These are phyloP conservation scores for Phoxinus dragarum DNA, from an alignment of 2,797 vertebrate genomes.

Conservation along the genomic window DNA sequence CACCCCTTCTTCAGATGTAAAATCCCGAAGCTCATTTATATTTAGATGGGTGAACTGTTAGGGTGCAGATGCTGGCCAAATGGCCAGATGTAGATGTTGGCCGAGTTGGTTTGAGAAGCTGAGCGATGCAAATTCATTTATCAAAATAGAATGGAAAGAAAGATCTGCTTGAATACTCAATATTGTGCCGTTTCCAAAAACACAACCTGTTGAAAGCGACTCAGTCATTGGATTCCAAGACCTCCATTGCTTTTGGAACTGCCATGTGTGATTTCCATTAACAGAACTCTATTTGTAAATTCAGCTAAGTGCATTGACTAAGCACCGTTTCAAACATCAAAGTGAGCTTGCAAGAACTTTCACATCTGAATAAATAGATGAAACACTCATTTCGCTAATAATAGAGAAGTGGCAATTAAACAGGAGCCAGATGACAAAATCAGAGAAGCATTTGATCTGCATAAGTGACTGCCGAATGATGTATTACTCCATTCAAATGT, in stretches of 20 bases:
- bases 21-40: neutral
- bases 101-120: neutral
- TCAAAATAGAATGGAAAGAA: slow-evolving; percentile 7
- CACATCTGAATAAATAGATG: slow-evolving; percentile 35
- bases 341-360: slow-evolving; percentile 15
- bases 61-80: slow-evolving; percentile 13
- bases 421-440: slow-evolving; percentile 28
- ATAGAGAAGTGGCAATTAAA: slow-evolving; percentile 26
- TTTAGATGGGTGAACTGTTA: slow-evolving; percentile 17
- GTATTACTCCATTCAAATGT: slow-evolving; percentile 41
- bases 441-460: slow-evolving; percentile 37
- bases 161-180: slow-evolving; percentile 10
- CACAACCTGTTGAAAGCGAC: slow-evolving; percentile 19
- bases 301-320: slow-evolving; percentile 27
- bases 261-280: slow-evolving; percentile 23
- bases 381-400: slow-evolving; percentile 14
- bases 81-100: neutral
- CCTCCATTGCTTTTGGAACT: slow-evolving; percentile 5
- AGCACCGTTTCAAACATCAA: slow-evolving; percentile 30
- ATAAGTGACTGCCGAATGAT: slow-evolving; percentile 30
- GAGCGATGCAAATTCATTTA: slow-evolving; percentile 9
- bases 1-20: neutral
- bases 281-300: neutral
- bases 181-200: neutral
- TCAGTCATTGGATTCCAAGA: neutral